Evolutionary conservation across 1,140 invertebrate genomes (phyloP), one percentile per base, ranked within the genome.

Genomic region (Heliconius himera): DNA sequence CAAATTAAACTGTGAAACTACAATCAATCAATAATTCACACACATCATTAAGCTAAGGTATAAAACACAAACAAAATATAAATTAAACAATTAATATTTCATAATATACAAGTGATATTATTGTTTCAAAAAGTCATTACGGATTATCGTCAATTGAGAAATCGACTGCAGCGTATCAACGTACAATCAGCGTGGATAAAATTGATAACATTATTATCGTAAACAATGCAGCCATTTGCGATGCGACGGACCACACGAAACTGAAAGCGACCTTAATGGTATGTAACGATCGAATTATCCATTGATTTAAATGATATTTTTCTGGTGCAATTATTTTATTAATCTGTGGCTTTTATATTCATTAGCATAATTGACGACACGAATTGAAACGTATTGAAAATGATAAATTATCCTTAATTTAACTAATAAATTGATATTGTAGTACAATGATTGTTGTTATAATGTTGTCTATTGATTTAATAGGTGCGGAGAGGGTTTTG

Each of bases 301-400:
- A 54, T 77, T 77, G 66, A 72, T 77, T 77, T 77, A 71, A 72
- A 72, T 38, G 20, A 60, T 26, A 70, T 38, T 76, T 76, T 77
- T 72, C 26, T 71, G 70, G 29, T 77, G 41, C 70, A 77, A 77
- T 77, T 77, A 77, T 70, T 77, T 77, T 72, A 77, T 77, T 38
- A 71, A 46, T 20, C 41, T 54, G 76, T 70, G 76, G 76, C 41
- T 54, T 77, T 54, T 70, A 54, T 49, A 36, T 49, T 77, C 66
- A 77, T 77, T 46, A 77, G 29, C 46, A 5, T 71, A 70, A 51
- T 76, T 76, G n/a, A 72, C 26, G 22, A 77, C 70, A 77, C 76
- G 49, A 77, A 77, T 26, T 71, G 38, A 72, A 77, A 72, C 66
- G 18, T 77, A 77, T 72, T 72, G 66, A 71, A 51, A 71, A 54